Conservation (phyloP, 2,113 vertebrate species). For the Typhlomys cinereus region DNA sequence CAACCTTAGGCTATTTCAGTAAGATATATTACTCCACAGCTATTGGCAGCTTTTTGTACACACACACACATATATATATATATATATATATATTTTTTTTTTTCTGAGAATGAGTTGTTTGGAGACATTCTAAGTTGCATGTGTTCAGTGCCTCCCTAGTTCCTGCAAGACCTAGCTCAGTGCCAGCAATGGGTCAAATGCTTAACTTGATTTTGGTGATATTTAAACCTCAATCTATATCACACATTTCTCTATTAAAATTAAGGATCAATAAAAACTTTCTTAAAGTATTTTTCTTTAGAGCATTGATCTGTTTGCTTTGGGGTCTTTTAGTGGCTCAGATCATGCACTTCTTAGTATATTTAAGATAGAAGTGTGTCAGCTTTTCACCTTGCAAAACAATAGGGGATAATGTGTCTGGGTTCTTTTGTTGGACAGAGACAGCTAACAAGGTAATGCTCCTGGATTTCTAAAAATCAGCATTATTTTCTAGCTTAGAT, state of each 20-base stretch:
- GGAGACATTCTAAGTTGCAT: background rate
- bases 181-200: no score
- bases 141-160: background rate
- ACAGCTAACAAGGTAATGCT: background rate
- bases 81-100: background rate
- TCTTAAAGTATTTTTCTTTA: background rate
- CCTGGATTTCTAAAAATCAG: background rate
- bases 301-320: background rate
- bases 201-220: background rate
- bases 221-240: background rate
- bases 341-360: background rate
- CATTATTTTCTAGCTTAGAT: background rate
- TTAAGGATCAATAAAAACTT: background rate
- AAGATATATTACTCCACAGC: background rate
- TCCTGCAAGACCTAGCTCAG: background rate
- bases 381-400: background rate
- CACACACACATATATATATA: no score
- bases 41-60: background rate
- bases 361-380: background rate
- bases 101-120: background rate
- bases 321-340: background rate
- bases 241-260: background rate
- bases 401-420: background rate
- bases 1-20: background rate
- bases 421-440: background rate